A percentile compares a stretch with the other conserved stretches of the same genome.
phyloP scores from a whole-genome alignment of 1,140 invertebrate species.

The Calliopsis andreniformis region DNA sequence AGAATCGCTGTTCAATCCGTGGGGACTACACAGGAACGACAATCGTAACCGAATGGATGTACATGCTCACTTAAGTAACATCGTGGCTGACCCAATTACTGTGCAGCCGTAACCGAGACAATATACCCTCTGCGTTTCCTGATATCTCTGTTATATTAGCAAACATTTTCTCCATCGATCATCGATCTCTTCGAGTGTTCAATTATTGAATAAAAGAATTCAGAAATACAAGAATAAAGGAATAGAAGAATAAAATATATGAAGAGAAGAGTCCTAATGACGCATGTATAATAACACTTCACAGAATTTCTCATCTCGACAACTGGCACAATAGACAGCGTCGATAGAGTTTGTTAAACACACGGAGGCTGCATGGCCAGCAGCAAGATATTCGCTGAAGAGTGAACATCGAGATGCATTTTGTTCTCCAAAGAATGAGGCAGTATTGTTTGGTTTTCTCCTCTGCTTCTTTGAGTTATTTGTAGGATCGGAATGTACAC shows the following conservation, averaged over 20 bases:
- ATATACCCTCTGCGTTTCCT: constrained; percentile 25
- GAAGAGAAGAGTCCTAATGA: too few relatives aligned
- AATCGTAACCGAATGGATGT: constrained; percentile 56
- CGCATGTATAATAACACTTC: too few relatives aligned
- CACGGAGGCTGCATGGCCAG: too few relatives aligned
- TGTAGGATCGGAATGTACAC: background rate
- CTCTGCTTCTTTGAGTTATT: background rate
- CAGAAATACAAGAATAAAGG: too few relatives aligned
- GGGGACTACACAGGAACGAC: constrained; percentile 52
- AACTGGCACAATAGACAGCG: too few relatives aligned
- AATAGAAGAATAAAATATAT: too few relatives aligned
- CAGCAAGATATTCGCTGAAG: too few relatives aligned
- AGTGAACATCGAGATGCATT: too few relatives aligned
- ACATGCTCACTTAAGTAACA: constrained; percentile 60
- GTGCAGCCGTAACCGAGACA: constrained; percentile 19
- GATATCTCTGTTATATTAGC: constrained; percentile 9
- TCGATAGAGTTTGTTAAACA: too few relatives aligned
- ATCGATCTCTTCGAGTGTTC: too few relatives aligned
- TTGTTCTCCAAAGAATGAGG: background rate
- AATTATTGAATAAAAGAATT: too few relatives aligned
- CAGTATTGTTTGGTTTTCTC: background rate
- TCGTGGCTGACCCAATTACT: constrained; percentile 61
- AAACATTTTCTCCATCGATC: background rate
- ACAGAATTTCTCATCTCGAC: too few relatives aligned
- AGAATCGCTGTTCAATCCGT: constrained; percentile 46